Evolutionary conservation across 2,888 invertebrate species (phyloP).

Genomic region (Leptinotarsa juncta): DNA sequence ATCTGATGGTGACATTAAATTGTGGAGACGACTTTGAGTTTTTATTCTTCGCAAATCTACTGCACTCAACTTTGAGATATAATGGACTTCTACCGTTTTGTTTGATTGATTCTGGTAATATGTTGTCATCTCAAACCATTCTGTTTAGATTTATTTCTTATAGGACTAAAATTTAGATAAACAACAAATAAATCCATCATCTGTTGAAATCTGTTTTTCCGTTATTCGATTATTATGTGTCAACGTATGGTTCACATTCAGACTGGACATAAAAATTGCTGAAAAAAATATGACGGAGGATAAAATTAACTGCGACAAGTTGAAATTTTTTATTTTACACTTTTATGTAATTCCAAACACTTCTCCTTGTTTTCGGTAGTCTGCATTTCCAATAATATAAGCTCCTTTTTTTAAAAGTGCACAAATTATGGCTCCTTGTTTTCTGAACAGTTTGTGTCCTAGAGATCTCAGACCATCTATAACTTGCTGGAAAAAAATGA

Average conservation of each 20-base stretch:
- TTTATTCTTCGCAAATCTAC: too few relatives aligned
- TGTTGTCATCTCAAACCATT: too few relatives aligned
- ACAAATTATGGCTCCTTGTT: constrained; percentile 80
- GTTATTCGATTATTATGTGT: too few relatives aligned
- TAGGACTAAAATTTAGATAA: too few relatives aligned
- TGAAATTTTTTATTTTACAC: neutral
- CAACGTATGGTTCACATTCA: neutral
- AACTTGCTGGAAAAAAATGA: constrained; percentile 67
- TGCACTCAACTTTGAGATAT: too few relatives aligned
- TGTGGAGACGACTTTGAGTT: too few relatives aligned
- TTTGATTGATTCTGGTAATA: too few relatives aligned
- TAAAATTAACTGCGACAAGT: neutral
- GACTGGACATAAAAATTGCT: neutral
- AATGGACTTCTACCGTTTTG: too few relatives aligned
- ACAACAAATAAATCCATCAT: too few relatives aligned
- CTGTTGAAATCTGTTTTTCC: too few relatives aligned
- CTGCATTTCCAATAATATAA: constrained; percentile 80
- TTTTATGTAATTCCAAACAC: constrained; percentile 70
- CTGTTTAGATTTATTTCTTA: too few relatives aligned
- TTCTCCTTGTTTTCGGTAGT: constrained; percentile 85
- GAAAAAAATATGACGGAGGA: neutral
- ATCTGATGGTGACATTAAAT: too few relatives aligned
- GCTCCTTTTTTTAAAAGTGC: constrained; percentile 73
- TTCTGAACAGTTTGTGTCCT: constrained; percentile 77
- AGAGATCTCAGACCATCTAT: constrained; percentile 73